A percentile compares a stretch with the other conserved stretches of the same genome.
phyloP scores from a whole-genome alignment of 1,140 invertebrate genomes.

The Drosophila saltans region DNA sequence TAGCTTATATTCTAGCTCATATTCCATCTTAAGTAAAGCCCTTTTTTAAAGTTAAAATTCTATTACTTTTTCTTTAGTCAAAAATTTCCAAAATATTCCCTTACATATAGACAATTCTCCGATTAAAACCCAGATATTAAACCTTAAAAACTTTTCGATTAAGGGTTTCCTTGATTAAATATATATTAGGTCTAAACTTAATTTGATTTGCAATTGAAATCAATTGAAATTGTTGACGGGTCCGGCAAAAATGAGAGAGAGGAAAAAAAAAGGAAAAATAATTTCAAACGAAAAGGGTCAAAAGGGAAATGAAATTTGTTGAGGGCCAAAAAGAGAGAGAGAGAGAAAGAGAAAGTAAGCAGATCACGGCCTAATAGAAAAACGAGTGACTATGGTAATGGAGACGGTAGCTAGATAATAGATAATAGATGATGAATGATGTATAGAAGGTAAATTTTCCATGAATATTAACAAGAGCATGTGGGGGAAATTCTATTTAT shows the following conservation, averaged over 20 bases:
- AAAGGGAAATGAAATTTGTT: conserved; percentile 25
- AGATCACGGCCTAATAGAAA: background rate
- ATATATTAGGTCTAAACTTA: background rate
- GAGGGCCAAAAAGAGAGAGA: background rate
- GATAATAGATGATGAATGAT: no score
- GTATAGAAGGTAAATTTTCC: background rate
- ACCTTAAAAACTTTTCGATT: background rate
- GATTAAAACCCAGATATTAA: background rate
- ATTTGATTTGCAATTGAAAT: conserved; percentile 26
- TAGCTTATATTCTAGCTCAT: no score
- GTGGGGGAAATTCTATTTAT: background rate
- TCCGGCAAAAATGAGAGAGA: background rate
- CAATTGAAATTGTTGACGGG: conserved; percentile 32
- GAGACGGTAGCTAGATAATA: no score
- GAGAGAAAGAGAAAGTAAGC: no score
- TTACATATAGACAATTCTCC: background rate
- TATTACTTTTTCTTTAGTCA: no score
- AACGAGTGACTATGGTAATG: background rate
- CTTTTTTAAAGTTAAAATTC: no score
- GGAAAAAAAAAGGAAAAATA: no score
- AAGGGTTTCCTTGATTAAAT: background rate
- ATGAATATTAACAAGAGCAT: background rate
- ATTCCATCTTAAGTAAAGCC: no score
- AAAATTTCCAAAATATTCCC: background rate
- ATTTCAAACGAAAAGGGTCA: conserved; percentile 33